Percentiles rank a stretch among this genome's conserved stretches.
Evolutionary conservation across 2,888 invertebrate species (phyloP).

Genomic region (Chromoteleia sp.): DNA sequence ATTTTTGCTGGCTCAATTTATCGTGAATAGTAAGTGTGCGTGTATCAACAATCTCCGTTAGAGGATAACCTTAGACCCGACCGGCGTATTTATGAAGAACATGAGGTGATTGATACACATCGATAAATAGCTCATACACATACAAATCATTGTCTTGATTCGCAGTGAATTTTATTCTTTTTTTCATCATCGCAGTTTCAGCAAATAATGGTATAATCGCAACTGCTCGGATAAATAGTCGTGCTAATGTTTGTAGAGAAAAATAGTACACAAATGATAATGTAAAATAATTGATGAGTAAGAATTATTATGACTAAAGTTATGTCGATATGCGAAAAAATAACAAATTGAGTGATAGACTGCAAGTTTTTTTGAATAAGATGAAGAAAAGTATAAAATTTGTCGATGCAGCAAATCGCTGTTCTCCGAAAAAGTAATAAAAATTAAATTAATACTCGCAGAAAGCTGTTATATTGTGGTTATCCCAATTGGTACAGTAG

Average conservation of each 20-base stretch:
- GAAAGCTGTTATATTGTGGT: too few species aligned
- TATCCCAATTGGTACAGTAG: too few species aligned
- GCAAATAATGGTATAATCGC: constrained; percentile 37
- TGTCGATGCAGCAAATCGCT: too few species aligned
- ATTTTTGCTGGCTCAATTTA: constrained; percentile 58
- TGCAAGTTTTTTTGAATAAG: too few species aligned
- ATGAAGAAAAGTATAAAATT: too few species aligned
- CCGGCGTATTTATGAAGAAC: constrained; percentile 56
- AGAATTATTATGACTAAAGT: constrained; percentile 19
- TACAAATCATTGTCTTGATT: constrained; percentile 21
- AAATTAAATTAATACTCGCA: too few species aligned
- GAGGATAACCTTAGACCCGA: constrained; percentile 63
- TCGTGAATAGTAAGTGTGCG: constrained; percentile 58
- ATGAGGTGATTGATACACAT: constrained; percentile 60
- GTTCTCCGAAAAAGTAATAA: too few species aligned
- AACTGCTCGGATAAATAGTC: constrained; percentile 24
- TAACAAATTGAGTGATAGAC: too few species aligned
- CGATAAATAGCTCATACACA: constrained; percentile 39
- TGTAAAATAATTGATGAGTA: constrained; percentile 36
- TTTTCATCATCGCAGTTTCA: constrained; percentile 12
- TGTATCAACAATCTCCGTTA: constrained; percentile 53
- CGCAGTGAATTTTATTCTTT: constrained; percentile 26
- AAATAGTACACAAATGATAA: constrained; percentile 27
- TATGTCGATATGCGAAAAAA: too few species aligned
- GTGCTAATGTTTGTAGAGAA: constrained; percentile 11